A percentile compares a stretch with the other conserved stretches of the same genome.
phyloP scores from a whole-genome alignment of 1,140 invertebrate genomes.

The Trachymyrmex septentrionalis region DNA sequence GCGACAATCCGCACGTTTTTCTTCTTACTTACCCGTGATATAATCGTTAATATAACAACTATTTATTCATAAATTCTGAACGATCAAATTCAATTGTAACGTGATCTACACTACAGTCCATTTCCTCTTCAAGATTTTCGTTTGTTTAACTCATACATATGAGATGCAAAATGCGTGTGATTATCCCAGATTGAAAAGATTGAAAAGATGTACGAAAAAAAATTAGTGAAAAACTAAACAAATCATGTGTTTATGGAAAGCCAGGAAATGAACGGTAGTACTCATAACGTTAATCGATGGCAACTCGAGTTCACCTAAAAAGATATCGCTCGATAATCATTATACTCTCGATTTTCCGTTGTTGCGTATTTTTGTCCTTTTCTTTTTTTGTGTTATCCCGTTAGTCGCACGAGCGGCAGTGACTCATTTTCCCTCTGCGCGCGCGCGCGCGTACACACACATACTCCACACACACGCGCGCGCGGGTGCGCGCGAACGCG shows the following conservation, averaged over 20 bases:
- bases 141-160: slow-evolving; percentile 18
- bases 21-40: slow-evolving; percentile 78
- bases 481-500: neutral
- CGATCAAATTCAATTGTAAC: slow-evolving; percentile 87
- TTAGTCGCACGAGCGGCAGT: slow-evolving; percentile 74
- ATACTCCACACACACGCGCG: slow-evolving; percentile 9
- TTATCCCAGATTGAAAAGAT: slow-evolving; percentile 19
- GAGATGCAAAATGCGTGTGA: slow-evolving; percentile 23
- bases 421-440: slow-evolving; percentile 53
- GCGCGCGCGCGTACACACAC: neutral
- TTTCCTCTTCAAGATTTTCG: slow-evolving; percentile 73
- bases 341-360: slow-evolving; percentile 61
- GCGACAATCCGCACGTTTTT: slow-evolving; percentile 65
- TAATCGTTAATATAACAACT: slow-evolving; percentile 85
- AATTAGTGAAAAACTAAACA: slow-evolving; percentile 27
- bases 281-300: slow-evolving; percentile 81
- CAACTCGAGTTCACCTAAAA: slow-evolving; percentile 77
- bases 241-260: slow-evolving; percentile 13
- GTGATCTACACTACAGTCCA: slow-evolving; percentile 82
- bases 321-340: slow-evolving; percentile 72
- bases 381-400: slow-evolving; percentile 22
- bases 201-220: neutral
- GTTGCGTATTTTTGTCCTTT: slow-evolving; percentile 59
- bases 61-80: slow-evolving; percentile 87
- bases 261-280: slow-evolving; percentile 82